Conservation (phyloP, 1,140 invertebrate genomes). For the Cheumatopsyche charites region DNA sequence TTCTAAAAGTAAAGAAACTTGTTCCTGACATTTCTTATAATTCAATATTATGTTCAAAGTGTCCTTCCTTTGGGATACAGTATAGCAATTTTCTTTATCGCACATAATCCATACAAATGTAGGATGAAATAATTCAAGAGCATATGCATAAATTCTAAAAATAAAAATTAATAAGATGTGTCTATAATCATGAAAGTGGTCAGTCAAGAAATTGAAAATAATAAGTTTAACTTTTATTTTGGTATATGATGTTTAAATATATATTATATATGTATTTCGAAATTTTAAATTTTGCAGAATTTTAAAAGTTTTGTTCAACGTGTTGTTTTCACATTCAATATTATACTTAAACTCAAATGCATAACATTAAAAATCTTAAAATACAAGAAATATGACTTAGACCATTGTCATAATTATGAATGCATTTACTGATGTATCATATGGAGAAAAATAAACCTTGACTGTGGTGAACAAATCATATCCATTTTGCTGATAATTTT, state of each 20-base stretch:
- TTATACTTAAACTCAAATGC: no score
- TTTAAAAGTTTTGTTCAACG: no score
- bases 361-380: no score
- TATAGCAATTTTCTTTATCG: background rate
- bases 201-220: no score
- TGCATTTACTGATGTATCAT: background rate
- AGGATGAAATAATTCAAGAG: constrained; percentile 20
- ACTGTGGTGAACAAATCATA: background rate
- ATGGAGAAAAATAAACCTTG: background rate
- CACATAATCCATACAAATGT: constrained; percentile 27
- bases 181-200: no score
- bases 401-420: no score
- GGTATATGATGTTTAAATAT: no score
- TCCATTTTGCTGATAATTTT: constrained; percentile 3
- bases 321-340: no score
- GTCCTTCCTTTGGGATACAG: background rate
- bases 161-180: background rate
- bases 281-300: no score
- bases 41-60: background rate
- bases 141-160: constrained; percentile 6
- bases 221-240: no score
- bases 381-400: no score
- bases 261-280: no score
- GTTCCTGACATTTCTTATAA: background rate
- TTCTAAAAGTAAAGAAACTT: constrained; percentile 14